Conservation (phyloP, 2,888 invertebrate genomes). For the Trichogramma evanescens region DNA sequence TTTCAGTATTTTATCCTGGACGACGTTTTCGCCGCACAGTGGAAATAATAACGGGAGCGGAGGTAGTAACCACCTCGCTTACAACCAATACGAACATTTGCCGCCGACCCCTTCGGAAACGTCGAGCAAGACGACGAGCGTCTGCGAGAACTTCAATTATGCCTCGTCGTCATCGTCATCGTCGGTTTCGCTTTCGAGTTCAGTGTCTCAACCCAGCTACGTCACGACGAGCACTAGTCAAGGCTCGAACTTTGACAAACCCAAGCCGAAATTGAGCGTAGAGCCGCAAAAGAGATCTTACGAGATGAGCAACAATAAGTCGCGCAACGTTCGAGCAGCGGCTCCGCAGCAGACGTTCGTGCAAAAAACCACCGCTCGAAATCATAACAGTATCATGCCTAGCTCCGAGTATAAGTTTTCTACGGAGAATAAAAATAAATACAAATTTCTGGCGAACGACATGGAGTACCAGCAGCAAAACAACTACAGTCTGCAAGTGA, state of each 20-base stretch:
- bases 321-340: slow-evolving; percentile 31
- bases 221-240: not conserved
- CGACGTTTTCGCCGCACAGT: slow-evolving; percentile 39
- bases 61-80: not conserved
- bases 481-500: slow-evolving; percentile 30
- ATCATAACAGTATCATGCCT: slow-evolving; percentile 25
- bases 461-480: slow-evolving; percentile 40
- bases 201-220: not conserved
- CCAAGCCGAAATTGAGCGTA: slow-evolving; percentile 32
- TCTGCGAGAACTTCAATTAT: slow-evolving; percentile 40
- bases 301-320: slow-evolving; percentile 32
- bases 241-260: slow-evolving; percentile 31
- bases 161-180: slow-evolving; percentile 25
- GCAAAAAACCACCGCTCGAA: slow-evolving; percentile 32
- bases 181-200: slow-evolving; percentile 31
- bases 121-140: slow-evolving; percentile 1
- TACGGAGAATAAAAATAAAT: slow-evolving; percentile 35
- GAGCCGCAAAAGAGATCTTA: slow-evolving; percentile 34
- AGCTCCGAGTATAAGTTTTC: slow-evolving; percentile 34
- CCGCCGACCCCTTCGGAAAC: too few relatives aligned
- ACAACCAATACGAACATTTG: too few relatives aligned
- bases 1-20: slow-evolving; percentile 46
- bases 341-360: slow-evolving; percentile 24
- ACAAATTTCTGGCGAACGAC: slow-evolving; percentile 37
- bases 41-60: slow-evolving; percentile 23